These are phyloP conservation scores for Nephrotoma guestfalica DNA, from an alignment of 2,888 invertebrate species.

Conservation along the genomic window DNA sequence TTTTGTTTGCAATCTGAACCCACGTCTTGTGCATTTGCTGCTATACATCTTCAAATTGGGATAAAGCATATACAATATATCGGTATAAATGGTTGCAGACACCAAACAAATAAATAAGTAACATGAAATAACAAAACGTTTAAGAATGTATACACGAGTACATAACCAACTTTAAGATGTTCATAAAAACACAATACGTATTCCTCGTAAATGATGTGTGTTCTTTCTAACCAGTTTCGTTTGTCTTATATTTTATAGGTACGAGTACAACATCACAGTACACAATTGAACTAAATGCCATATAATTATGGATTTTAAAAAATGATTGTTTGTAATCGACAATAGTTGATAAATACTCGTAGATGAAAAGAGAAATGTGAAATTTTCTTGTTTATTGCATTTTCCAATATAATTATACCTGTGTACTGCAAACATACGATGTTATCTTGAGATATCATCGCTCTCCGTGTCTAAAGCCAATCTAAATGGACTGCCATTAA, in stretches of 20 bases:
- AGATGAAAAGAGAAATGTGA: background rate
- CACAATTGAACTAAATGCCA: background rate
- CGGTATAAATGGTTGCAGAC: too few species aligned
- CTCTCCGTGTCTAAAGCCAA: background rate
- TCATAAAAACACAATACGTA: too few species aligned
- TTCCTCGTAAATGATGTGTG: background rate
- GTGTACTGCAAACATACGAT: background rate
- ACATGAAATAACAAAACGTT: too few species aligned
- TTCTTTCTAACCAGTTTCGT: background rate
- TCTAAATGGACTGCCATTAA: background rate
- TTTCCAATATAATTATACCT: background rate
- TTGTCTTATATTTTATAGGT: background rate
- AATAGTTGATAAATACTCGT: background rate
- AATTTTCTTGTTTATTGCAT: background rate
- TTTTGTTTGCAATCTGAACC: too few species aligned
- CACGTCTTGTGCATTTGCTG: too few species aligned
- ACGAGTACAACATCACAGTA: background rate
- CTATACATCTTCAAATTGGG: too few species aligned
- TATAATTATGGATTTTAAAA: background rate
- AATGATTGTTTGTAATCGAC: background rate
- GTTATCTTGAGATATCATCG: background rate
- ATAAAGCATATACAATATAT: too few species aligned
- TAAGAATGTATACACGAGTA: too few species aligned
- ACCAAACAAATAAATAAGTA: too few species aligned
- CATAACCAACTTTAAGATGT: too few species aligned